Conservation (phyloP, 2,797 vertebrate species). For the Stomatorhinus walkeri region DNA sequence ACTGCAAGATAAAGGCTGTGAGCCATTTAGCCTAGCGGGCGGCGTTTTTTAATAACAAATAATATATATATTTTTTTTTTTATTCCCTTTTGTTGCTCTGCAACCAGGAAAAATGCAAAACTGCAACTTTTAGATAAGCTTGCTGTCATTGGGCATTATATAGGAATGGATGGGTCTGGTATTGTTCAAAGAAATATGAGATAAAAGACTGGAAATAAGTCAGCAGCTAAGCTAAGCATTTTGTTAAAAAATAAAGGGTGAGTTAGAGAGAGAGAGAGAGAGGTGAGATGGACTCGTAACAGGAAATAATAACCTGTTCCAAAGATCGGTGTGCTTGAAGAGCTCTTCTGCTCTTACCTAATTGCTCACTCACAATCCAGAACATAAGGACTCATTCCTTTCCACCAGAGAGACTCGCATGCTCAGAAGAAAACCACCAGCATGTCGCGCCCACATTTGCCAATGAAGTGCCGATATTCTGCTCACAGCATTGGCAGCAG, state of each 20-base stretch:
- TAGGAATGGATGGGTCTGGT: constrained; percentile 7
- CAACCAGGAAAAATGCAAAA: constrained; percentile 13
- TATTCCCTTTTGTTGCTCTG: neutral
- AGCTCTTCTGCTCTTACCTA: constrained; percentile 1
- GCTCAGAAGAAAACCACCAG: neutral
- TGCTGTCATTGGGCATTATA: constrained; percentile 11
- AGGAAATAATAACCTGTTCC: neutral
- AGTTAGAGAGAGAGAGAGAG: neutral
- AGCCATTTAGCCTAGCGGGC: neutral
- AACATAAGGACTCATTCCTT: neutral
- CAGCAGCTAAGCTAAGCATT: constrained; percentile 15
- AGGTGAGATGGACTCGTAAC: neutral
- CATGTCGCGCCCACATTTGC: neutral
- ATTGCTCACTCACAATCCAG: neutral
- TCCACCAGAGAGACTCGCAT: neutral
- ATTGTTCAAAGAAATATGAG: constrained; percentile 17
- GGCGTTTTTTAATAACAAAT: neutral
- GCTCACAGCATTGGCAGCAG: neutral
- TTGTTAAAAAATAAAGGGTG: neutral
- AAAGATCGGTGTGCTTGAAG: neutral
- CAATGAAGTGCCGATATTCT: neutral
- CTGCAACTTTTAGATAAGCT: constrained; percentile 14
- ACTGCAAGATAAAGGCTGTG: neutral
- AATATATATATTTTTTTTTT: neutral
- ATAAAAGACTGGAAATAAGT: constrained; percentile 7